These are phyloP conservation scores for Peribatodes rhomboidaria DNA, from an alignment of 2,888 invertebrate genomes.

Conservation along the genomic window DNA sequence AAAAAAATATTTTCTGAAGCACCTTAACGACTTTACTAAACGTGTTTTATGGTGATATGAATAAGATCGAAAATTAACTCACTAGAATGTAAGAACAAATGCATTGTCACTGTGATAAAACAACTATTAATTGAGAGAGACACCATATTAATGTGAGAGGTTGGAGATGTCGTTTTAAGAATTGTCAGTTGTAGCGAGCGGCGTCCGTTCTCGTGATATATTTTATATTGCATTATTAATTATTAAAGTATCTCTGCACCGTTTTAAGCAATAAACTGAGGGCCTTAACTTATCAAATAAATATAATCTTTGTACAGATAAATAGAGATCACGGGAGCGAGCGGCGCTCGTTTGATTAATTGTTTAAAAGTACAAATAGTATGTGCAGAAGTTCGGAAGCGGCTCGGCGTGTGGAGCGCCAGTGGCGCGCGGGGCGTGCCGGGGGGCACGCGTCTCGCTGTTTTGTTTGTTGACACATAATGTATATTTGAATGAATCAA, in stretches of 20 bases:
- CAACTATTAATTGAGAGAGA: constrained; percentile 77
- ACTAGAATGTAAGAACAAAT: constrained; percentile 86
- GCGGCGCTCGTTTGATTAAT: constrained; percentile 52
- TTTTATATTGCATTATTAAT: constrained; percentile 32
- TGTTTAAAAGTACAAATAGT: constrained; percentile 78
- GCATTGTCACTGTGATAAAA: constrained; percentile 85
- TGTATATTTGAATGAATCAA: constrained; percentile 87
- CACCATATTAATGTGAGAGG: constrained; percentile 74
- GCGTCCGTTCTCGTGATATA: constrained; percentile 52
- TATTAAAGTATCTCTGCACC: constrained; percentile 25
- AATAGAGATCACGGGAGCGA: constrained; percentile 47
- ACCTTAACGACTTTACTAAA: constrained; percentile 81
- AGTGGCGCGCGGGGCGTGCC: constrained; percentile 54
- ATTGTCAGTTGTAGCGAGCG: constrained; percentile 62
- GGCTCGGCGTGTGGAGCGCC: constrained; percentile 67
- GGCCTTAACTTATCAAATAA: constrained; percentile 40
- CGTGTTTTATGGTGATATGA: constrained; percentile 82
- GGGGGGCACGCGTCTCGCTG: constrained; percentile 80
- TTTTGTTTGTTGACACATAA: constrained; percentile 85
- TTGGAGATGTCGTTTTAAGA: constrained; percentile 46
- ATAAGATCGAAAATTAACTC: constrained; percentile 83
- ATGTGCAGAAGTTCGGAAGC: constrained; percentile 82
- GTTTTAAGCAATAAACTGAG: constrained; percentile 36
- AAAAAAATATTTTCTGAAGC: constrained; percentile 81
- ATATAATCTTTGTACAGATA: constrained; percentile 19